Evolutionary conservation across 2,888 invertebrate species (phyloP), one percentile per base, ranked within the genome.

Genomic region (Lasioglossum villosulum): DNA sequence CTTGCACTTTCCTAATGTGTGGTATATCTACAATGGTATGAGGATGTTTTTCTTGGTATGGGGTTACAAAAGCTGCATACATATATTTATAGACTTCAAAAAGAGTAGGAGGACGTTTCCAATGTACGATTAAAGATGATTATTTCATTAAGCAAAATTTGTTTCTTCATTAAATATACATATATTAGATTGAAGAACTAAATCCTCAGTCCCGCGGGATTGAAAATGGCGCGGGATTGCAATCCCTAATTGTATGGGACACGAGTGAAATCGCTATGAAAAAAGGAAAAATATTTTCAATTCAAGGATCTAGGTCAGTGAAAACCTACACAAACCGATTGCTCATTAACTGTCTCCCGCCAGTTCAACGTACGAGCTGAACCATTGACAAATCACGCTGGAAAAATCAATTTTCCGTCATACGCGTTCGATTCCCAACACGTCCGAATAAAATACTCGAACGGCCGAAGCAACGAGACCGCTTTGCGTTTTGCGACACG

Each of bases 371-470:
- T 10, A 14, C 66, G 16, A 37, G 37, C 1, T 23, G n/a, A n/a
- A 23, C 71, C 68, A 83, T 73, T 80, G 80, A 83, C 80, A 83
- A 86, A 86, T 86, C 80, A 70, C 70, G 23, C 34, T 42, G 19
- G 63, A 78, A 79, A 83, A 83, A 71, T 77, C 73, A 71, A 74
- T 80, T 83, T 80, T 76, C 75, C 56, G 34, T 81, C 71, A 72
- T 34, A 73, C 66, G 19, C 52, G 56, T 52, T 63, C 75, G 74
- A 75, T 56, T 52, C 71, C 48, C 59, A 16, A 71, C 52, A 52
- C 30, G 42, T 10, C 23, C 66, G 59, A 71, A 71, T 78, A 34
- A 75, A 82, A 80, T 39, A 27, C 59, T 66, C 56, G 74, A 48
- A 45, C 6, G 30, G 27, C n/a, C 42, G 10, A 23, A 12, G 37